Conservation (phyloP, 2,888 invertebrate species). For the Oscheius sp. region DNA sequence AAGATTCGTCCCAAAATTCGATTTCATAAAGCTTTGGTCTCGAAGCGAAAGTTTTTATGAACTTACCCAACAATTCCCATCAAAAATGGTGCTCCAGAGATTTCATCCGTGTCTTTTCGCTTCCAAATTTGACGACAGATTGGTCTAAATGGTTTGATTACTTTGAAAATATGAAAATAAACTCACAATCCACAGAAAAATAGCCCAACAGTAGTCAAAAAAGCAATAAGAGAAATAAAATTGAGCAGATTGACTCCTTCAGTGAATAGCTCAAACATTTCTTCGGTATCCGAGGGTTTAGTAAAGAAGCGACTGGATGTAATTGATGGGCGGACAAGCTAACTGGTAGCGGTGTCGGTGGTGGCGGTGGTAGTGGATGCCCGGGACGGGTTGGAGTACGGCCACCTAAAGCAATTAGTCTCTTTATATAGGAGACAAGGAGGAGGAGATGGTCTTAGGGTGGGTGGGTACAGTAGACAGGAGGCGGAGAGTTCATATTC, state of each 20-base stretch:
- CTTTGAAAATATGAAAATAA: background rate
- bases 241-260: conserved; percentile 70
- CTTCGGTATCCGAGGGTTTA: background rate
- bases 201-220: conserved; percentile 84
- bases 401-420: background rate
- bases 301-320: conserved; percentile 2
- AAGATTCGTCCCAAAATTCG: background rate
- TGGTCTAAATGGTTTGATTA: conserved; percentile 59
- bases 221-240: conserved; percentile 77
- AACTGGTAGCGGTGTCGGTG: background rate
- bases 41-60: background rate
- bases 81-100: conserved; percentile 71
- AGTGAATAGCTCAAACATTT: conserved; percentile 70
- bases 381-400: background rate
- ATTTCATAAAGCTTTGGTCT: conserved; percentile 19
- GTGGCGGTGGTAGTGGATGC: too few species aligned
- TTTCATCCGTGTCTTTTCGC: conserved; percentile 70
- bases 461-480: background rate
- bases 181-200: conserved; percentile 89
- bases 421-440: background rate
- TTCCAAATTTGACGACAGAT: conserved; percentile 73
- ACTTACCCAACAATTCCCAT: conserved; percentile 69
- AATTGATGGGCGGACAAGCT: conserved; percentile 1
- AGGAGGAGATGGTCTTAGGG: background rate
- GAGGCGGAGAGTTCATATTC: background rate